phyloP scores from a whole-genome alignment of 2,797 vertebrate species.

The Mus minutoides region DNA sequence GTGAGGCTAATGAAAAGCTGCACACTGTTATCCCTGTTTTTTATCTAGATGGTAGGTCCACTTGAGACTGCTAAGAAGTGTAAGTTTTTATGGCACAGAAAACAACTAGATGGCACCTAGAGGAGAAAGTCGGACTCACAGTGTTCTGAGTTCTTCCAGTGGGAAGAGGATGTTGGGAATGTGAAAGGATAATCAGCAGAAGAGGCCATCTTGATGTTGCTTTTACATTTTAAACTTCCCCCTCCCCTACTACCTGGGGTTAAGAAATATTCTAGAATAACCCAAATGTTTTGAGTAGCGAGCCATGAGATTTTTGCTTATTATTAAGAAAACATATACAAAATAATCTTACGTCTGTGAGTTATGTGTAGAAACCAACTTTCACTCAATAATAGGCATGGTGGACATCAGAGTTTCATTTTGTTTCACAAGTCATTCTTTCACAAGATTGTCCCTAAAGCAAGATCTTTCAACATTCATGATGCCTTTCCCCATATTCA shows the following conservation, averaged over 20 bases:
- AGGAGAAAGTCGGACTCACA: not conserved
- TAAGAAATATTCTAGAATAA: not conserved
- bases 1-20: not conserved
- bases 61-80: not conserved
- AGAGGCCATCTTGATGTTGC: not conserved
- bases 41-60: conserved; percentile 62
- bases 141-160: not conserved
- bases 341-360: not conserved
- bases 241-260: not conserved
- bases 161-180: not conserved
- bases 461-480: too few species aligned
- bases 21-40: conserved; percentile 29
- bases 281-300: not conserved
- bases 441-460: too few species aligned
- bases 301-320: not conserved
- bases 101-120: not conserved
- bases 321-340: not conserved
- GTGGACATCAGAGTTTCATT: not conserved
- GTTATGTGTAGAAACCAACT: not conserved
- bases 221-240: not conserved
- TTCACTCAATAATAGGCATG: not conserved
- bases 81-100: conserved; percentile 49
- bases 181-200: not conserved
- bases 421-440: not conserved
- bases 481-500: not conserved